These are phyloP conservation scores for Lethocerus indicus DNA, from an alignment of 1,140 invertebrate genomes.

Conservation along the genomic window DNA sequence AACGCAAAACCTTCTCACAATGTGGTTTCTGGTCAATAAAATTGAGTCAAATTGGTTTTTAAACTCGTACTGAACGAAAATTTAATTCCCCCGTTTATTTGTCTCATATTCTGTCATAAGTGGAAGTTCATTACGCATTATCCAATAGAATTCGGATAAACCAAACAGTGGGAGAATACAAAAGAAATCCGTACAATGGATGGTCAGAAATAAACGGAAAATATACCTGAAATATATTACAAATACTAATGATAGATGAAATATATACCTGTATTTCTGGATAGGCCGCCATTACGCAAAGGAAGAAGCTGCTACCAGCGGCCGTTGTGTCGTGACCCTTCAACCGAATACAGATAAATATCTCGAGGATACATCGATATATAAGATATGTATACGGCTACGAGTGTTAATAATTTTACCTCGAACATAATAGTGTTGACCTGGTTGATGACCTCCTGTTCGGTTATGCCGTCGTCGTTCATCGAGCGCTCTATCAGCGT, in stretches of 20 bases:
- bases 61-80: no score
- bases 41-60: no score
- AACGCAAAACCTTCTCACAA: no score
- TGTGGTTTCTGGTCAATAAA: no score
- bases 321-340: constrained; percentile 80
- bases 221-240: neutral
- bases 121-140: no score
- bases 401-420: constrained; percentile 27
- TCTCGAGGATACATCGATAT: no score
- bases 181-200: neutral
- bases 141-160: no score
- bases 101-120: no score
- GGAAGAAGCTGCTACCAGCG: constrained; percentile 55
- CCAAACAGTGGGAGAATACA: neutral
- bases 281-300: constrained; percentile 55
- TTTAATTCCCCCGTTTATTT: no score
- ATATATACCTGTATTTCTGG: constrained; percentile 42
- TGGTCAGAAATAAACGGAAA: neutral
- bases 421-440: constrained; percentile 91
- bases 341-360: neutral
- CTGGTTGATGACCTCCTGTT: constrained; percentile 78
- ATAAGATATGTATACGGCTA: no score
- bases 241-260: constrained; percentile 23
- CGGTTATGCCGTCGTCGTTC: constrained; percentile 57
- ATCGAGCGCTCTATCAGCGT: constrained; percentile 70